phyloP scores from a whole-genome alignment of 2,113 vertebrate genomes.

The Xyliphius kryptos region DNA sequence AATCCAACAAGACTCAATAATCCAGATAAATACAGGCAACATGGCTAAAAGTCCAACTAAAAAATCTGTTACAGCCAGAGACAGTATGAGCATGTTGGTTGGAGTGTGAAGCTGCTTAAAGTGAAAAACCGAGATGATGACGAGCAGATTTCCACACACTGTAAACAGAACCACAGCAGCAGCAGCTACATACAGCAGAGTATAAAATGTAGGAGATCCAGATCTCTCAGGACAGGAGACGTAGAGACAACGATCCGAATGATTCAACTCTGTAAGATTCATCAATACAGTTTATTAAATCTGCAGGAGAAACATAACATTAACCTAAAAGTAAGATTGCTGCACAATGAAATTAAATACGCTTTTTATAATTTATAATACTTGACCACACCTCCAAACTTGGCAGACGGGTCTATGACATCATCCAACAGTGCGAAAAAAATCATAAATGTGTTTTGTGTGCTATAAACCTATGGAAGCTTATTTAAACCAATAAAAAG shows the following conservation, averaged over 20 bases:
- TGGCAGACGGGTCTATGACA: too few species aligned
- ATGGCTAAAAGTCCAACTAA: constrained; percentile 53
- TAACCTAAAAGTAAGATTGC: too few species aligned
- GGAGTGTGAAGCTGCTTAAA: neutral
- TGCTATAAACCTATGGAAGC: too few species aligned
- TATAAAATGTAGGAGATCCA: neutral
- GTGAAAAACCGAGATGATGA: constrained; percentile 28
- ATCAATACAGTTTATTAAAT: too few species aligned
- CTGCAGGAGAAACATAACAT: too few species aligned
- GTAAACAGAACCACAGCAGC: constrained; percentile 49
- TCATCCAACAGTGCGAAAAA: too few species aligned
- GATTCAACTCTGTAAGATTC: neutral
- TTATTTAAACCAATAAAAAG: too few species aligned
- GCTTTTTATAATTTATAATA: too few species aligned
- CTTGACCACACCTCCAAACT: too few species aligned
- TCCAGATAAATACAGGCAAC: constrained; percentile 41
- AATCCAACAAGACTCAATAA: constrained; percentile 39
- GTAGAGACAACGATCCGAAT: neutral
- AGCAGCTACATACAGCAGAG: constrained; percentile 45
- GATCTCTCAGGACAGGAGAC: neutral
- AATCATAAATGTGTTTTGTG: too few species aligned
- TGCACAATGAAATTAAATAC: too few species aligned
- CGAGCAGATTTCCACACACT: constrained; percentile 36
- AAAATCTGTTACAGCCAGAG: constrained; percentile 4
- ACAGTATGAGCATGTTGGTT: neutral